Percentiles rank a stretch among this genome's conserved stretches.
These are phyloP conservation scores for Lateolabrax maculatus DNA, from an alignment of 2,797 vertebrate genomes.

Conservation along the genomic window DNA sequence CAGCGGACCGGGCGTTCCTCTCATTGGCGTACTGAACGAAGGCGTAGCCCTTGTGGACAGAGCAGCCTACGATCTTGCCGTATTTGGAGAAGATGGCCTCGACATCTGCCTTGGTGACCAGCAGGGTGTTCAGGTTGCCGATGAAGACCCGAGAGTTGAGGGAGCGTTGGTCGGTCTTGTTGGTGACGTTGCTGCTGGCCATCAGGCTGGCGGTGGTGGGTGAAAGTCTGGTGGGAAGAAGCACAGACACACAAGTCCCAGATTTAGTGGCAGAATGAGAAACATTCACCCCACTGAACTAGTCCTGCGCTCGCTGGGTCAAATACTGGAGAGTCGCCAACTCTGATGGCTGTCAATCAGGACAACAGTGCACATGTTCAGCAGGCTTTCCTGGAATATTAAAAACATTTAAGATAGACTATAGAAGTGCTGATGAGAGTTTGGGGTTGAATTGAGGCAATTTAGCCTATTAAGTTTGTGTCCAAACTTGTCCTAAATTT, in stretches of 20 bases:
- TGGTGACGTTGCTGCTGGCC: slow-evolving; percentile 95
- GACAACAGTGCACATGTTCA: neutral
- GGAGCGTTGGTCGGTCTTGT: slow-evolving; percentile 94
- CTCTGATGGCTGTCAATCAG: neutral
- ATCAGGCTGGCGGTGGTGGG: slow-evolving; percentile 84
- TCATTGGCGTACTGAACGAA: slow-evolving; percentile 94
- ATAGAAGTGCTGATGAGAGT: neutral
- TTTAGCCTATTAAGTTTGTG: neutral
- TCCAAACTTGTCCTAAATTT: neutral
- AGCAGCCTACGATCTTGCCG: slow-evolving; percentile 95
- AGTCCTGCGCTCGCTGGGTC: neutral
- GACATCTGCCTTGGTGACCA: slow-evolving; percentile 95
- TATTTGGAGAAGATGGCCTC: slow-evolving; percentile 96
- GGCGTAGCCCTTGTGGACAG: slow-evolving; percentile 96
- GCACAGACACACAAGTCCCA: slow-evolving; percentile 41
- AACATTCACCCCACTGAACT: neutral
- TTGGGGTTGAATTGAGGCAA: neutral
- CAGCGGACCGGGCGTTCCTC: slow-evolving; percentile 91
- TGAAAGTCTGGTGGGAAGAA: slow-evolving; percentile 66
- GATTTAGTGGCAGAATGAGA: slow-evolving; percentile 28
- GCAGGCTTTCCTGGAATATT: slow-evolving; percentile 11
- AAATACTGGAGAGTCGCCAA: neutral
- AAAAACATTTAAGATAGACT: neutral
- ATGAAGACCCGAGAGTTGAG: slow-evolving; percentile 96
- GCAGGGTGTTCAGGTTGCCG: slow-evolving; percentile 95